These are phyloP conservation scores for Naja naja DNA, from an alignment of 2,113 vertebrate genomes.

Conservation along the genomic window DNA sequence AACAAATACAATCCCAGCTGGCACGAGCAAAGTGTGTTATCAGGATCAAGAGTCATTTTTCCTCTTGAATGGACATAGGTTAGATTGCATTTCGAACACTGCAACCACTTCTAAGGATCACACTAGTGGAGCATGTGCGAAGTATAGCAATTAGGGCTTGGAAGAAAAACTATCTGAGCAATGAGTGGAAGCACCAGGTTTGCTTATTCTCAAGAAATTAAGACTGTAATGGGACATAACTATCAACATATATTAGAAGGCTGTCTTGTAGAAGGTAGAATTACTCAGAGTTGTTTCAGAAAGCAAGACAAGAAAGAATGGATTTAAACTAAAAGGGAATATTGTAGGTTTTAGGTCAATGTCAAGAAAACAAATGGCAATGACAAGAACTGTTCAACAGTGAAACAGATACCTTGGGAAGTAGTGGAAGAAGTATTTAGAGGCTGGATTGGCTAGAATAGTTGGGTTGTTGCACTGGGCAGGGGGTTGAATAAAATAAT, in stretches of 20 bases:
- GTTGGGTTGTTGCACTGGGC: not conserved
- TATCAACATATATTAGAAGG: not conserved
- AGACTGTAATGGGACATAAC: not conserved
- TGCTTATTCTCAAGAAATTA: not conserved
- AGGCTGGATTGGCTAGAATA: not conserved
- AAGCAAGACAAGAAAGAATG: not conserved
- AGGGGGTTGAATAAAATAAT: not conserved
- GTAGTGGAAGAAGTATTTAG: not conserved
- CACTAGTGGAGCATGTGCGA: not conserved
- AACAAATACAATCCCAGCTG: not conserved
- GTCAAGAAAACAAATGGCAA: not conserved
- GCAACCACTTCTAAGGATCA: not conserved
- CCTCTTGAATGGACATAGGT: not conserved
- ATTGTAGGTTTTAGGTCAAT: not conserved
- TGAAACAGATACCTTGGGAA: not conserved
- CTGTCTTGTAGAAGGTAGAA: not conserved
- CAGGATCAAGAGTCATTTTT: not conserved
- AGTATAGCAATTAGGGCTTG: not conserved
- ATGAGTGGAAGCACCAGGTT: not conserved
- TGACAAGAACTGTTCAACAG: not conserved
- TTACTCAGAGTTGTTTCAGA: not conserved
- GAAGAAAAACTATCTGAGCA: not conserved
- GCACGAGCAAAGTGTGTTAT: not conserved
- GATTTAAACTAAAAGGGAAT: not conserved
- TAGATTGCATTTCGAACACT: not conserved